phyloP scores from a whole-genome alignment of 2,888 invertebrate genomes.

The Argyresthia goedartella region DNA sequence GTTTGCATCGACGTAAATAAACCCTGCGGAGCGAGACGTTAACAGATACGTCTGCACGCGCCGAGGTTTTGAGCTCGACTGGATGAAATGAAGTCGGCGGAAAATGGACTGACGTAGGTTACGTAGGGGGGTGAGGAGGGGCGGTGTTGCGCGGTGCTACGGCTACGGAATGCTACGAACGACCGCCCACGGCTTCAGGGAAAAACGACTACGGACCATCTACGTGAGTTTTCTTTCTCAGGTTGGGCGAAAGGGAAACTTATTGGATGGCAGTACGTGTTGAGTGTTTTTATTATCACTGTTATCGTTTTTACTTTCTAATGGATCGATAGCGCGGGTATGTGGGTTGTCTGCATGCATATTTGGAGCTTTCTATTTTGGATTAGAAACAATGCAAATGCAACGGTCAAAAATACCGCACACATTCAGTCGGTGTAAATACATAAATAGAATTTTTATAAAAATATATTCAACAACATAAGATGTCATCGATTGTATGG shows the following conservation, averaged over 20 bases:
- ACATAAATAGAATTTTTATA: too few species aligned
- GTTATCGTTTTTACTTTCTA: too few species aligned
- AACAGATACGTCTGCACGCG: conserved; percentile 22
- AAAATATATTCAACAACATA: too few species aligned
- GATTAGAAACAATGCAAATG: too few species aligned
- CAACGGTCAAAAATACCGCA: too few species aligned
- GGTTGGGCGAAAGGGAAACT: neutral
- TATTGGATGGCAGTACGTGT: too few species aligned
- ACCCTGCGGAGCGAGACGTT: conserved; percentile 9
- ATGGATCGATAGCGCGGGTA: too few species aligned
- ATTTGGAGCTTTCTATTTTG: too few species aligned
- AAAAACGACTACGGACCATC: conserved; percentile 15
- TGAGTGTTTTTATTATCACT: too few species aligned
- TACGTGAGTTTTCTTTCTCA: neutral
- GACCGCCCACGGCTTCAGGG: conserved; percentile 34
- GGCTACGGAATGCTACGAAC: conserved; percentile 41
- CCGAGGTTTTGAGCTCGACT: conserved; percentile 41
- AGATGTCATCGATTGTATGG: too few species aligned
- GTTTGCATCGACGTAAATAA: conserved; percentile 22
- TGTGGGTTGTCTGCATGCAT: too few species aligned
- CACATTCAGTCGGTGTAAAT: too few species aligned
- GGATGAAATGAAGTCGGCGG: conserved; percentile 28
- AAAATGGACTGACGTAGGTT: conserved; percentile 12
- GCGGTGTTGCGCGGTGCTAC: conserved; percentile 13
- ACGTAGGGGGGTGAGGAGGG: conserved; percentile 22